A percentile compares a stretch with the other conserved stretches of the same genome.
phyloP scores from a whole-genome alignment of 2,113 vertebrate genomes.

The Numida meleagris region DNA sequence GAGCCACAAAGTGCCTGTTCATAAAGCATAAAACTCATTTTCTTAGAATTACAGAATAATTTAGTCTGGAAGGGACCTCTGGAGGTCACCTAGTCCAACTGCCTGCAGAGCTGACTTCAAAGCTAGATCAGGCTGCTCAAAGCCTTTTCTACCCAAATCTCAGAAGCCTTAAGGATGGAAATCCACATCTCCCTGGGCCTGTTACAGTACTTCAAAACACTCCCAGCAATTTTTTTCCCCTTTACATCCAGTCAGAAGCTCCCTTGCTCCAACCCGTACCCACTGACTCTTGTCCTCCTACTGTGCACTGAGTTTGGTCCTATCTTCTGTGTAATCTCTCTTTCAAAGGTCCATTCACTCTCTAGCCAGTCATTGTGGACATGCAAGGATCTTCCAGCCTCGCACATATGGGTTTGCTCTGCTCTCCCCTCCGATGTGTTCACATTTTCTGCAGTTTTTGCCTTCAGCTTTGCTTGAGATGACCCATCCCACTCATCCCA shows the following conservation, averaged over 20 bases:
- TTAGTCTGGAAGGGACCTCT: constrained; percentile 20
- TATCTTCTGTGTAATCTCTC: not conserved
- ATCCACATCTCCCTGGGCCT: not conserved
- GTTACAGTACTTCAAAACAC: not conserved
- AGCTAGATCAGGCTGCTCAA: constrained; percentile 35
- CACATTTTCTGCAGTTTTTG: not conserved
- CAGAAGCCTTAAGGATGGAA: not conserved
- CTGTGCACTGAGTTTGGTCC: not conserved
- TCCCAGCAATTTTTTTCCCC: not conserved
- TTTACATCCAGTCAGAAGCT: not conserved
- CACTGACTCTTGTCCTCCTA: not conserved
- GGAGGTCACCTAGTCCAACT: constrained; percentile 10
- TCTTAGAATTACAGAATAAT: constrained; percentile 17
- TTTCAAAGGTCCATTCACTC: not conserved
- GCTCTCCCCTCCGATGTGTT: not conserved
- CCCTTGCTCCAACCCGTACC: not conserved
- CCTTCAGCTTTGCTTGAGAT: not conserved
- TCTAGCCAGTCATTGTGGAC: not conserved
- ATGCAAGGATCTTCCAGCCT: not conserved
- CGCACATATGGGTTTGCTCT: fast-evolving
- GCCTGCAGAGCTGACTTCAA: constrained; percentile 61
- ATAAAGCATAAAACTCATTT: constrained; percentile 47
- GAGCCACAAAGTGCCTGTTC: not conserved
- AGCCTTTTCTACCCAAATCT: constrained; percentile 43
- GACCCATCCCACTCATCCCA: not conserved